phyloP scores from a whole-genome alignment of 2,113 vertebrate species.

The Hylia prasina region DNA sequence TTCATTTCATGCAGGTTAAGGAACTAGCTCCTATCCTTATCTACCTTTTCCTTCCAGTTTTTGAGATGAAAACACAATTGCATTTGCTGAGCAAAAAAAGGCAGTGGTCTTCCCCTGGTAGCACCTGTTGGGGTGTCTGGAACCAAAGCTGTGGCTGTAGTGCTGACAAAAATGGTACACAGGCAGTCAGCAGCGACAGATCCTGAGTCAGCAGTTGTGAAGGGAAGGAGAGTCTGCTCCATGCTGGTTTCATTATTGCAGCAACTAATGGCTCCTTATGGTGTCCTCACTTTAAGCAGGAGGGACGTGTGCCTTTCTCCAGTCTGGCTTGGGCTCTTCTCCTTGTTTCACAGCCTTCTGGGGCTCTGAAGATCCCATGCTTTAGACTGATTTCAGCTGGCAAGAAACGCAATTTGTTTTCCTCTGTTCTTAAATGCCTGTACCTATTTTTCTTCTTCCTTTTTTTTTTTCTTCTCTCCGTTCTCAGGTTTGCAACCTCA shows the following conservation, averaged over 20 bases:
- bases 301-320: neutral
- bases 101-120: neutral
- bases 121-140: neutral
- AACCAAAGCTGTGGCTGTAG: neutral
- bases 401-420: slow-evolving; percentile 44
- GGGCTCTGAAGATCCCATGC: neutral
- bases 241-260: accelerated
- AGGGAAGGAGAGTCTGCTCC: neutral
- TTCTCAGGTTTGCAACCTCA: slow-evolving; percentile 93
- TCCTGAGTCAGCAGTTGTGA: neutral
- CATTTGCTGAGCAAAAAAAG: neutral
- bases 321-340: neutral
- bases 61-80: neutral
- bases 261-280: neutral
- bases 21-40: neutral
- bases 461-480: slow-evolving; percentile 58
- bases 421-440: slow-evolving; percentile 64
- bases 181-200: neutral
- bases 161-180: neutral
- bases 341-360: neutral
- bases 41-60: neutral
- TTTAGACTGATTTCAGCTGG: neutral
- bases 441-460: slow-evolving; percentile 58
- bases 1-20: accelerated
- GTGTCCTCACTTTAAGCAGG: neutral